phyloP scores from a whole-genome alignment of 2,888 invertebrate genomes.

The Lithosia quadra region DNA sequence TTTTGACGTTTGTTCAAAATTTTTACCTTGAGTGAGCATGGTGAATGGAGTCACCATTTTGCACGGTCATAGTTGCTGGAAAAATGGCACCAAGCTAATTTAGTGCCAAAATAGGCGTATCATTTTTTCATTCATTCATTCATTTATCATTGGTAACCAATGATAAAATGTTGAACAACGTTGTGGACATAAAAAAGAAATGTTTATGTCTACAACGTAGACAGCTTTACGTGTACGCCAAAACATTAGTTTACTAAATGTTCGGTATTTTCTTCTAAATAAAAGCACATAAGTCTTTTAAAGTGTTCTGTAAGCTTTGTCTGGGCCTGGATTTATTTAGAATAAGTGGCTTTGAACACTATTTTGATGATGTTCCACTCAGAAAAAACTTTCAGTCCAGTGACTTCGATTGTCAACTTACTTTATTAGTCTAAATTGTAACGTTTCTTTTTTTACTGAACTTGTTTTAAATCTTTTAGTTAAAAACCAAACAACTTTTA shows the following conservation, averaged over 20 bases:
- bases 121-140: too few species aligned
- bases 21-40: too few species aligned
- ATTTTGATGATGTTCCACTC: slow-evolving; percentile 16
- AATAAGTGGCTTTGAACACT: slow-evolving; percentile 23
- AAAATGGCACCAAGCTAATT: background rate
- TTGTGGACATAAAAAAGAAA: too few species aligned
- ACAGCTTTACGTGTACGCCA: slow-evolving; percentile 3
- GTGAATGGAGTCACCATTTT: background rate
- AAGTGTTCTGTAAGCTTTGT: slow-evolving; percentile 27
- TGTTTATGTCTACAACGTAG: slow-evolving; percentile 7
- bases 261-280: slow-evolving; percentile 32
- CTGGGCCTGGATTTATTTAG: slow-evolving; percentile 42
- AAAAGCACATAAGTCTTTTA: slow-evolving; percentile 24
- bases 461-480: background rate
- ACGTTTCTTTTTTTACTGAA: background rate
- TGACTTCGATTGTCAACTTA: background rate
- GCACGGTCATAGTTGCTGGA: background rate
- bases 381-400: background rate
- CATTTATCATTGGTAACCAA: too few species aligned
- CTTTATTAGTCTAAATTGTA: background rate
- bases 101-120: background rate
- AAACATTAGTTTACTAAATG: slow-evolving; percentile 29
- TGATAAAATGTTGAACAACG: too few species aligned
- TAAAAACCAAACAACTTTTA: background rate
- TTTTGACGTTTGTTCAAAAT: too few species aligned